Evolutionary conservation across 2,888 invertebrate species (phyloP), one percentile per base, ranked within the genome.

Genomic region (Drosophila mayaguana): DNA sequence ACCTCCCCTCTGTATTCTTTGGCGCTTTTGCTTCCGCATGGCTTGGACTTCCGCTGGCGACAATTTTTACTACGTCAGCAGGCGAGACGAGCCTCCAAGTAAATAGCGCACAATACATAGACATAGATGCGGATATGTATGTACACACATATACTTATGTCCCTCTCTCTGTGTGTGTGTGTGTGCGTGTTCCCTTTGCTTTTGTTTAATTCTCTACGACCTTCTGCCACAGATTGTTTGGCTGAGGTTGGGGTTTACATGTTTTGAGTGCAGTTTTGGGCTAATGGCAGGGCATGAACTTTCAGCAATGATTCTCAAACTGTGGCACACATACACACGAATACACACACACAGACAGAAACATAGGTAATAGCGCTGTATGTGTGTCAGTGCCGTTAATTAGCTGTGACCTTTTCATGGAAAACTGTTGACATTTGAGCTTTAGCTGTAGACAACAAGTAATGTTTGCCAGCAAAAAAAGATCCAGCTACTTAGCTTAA

Each of bases 11-110:
- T 18, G 38, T 48, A 18, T 48, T 51, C 32, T 32, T 25, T 40
- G 32, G 22, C 63, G 42, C 59, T 53, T 48, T 61, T 22, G 66
- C 66, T 78, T 72, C 71, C 78, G 66, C 42, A 48, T 62, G 46
- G 34, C 45, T 32, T 25, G 72, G 48, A 64, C 63, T 62, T 66
- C 57, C 54, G 72, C 22, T 63, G 66, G 66, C 78, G 66, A 81
- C 74, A 64, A 45, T 82, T 81, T 83, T 84, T 79, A 82, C 84
- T 85, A 85, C 89, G 84, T 85, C 84, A 85, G 84, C 85, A 84
- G 67, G 63, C 77, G 86, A 82, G 84, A 85, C 84, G 84, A 85
- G 84, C 84, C 84, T 85, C 84, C 84, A 89, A 89, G 89, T 87
- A 89, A 84, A 84, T 89, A 79, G 82, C 55, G 63, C 71, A 72